These are phyloP conservation scores for Xylota sylvarum DNA, from an alignment of 2,888 invertebrate genomes.

Conservation along the genomic window DNA sequence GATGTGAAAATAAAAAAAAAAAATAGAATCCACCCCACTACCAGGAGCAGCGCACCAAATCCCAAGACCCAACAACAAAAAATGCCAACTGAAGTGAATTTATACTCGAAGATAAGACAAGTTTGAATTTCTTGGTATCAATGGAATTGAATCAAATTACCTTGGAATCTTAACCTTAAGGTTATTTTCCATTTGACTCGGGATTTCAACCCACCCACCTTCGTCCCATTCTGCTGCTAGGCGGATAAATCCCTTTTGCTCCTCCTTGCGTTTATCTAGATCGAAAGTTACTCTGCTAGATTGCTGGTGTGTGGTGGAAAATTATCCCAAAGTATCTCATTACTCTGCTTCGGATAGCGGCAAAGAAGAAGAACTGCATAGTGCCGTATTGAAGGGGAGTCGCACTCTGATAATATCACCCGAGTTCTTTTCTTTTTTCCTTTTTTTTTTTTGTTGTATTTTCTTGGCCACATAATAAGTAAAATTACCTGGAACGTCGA, in stretches of 20 bases:
- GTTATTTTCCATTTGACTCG: constrained; percentile 82
- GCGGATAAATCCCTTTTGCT: constrained; percentile 56
- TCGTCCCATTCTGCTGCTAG: constrained; percentile 60
- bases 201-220: constrained; percentile 79
- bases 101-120: constrained; percentile 73
- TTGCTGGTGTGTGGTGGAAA: constrained; percentile 77
- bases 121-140: constrained; percentile 80
- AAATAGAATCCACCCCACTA: not conserved
- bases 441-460: constrained; percentile 4
- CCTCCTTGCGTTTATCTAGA: constrained; percentile 62
- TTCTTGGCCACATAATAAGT: constrained; percentile 53
- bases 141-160: constrained; percentile 85
- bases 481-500: constrained; percentile 67
- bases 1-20: constrained; percentile 19
- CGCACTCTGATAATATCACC: constrained; percentile 82
- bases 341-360: constrained; percentile 62
- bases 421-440: constrained; percentile 37
- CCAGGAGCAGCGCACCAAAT: constrained; percentile 26
- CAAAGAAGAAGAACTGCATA: constrained; percentile 60
- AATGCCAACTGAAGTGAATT: constrained; percentile 76
- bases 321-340: constrained; percentile 77
- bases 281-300: constrained; percentile 72
- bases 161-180: constrained; percentile 85
- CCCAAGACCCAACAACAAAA: constrained; percentile 49
- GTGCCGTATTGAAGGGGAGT: constrained; percentile 30